phyloP scores from a whole-genome alignment of 2,113 vertebrate genomes.

The Casuarius casuarius region DNA sequence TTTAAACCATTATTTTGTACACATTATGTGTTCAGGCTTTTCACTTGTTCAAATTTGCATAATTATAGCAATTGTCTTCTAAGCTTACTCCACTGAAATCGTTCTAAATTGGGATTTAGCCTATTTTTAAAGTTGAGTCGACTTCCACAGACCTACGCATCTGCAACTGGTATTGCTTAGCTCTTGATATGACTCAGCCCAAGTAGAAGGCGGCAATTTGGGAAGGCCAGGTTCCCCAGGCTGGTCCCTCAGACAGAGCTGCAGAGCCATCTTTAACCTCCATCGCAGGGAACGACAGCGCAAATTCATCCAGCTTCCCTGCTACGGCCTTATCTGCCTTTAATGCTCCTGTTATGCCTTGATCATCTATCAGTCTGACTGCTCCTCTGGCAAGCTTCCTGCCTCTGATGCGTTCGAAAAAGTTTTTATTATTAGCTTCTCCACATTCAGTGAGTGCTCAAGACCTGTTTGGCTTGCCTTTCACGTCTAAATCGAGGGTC shows the following conservation, averaged over 20 bases:
- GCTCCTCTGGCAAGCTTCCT: constrained; percentile 37
- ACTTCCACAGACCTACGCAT: background rate
- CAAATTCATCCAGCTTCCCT: background rate
- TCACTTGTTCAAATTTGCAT: constrained; percentile 77
- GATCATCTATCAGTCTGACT: constrained; percentile 43
- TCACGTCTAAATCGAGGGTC: background rate
- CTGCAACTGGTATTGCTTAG: background rate
- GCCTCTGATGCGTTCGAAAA: constrained; percentile 13
- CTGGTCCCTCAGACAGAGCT: background rate
- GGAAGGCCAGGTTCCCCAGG: background rate
- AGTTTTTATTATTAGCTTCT: background rate
- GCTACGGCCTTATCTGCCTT: background rate
- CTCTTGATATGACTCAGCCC: background rate
- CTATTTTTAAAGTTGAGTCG: constrained; percentile 14
- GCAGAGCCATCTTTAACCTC: accelerated
- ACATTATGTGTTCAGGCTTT: constrained; percentile 76
- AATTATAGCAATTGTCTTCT: constrained; percentile 79
- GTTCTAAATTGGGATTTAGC: constrained; percentile 60
- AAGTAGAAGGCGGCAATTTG: background rate
- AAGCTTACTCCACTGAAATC: constrained; percentile 43
- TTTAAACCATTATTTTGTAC: constrained; percentile 77
- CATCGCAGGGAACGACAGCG: background rate
- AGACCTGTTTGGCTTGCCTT: background rate
- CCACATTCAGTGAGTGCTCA: background rate
- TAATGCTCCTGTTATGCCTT: constrained; percentile 14